Percentiles rank a stretch among this genome's conserved stretches.
phyloP scores from a whole-genome alignment of 2,888 invertebrate genomes.

The Galeruca laticollis region DNA sequence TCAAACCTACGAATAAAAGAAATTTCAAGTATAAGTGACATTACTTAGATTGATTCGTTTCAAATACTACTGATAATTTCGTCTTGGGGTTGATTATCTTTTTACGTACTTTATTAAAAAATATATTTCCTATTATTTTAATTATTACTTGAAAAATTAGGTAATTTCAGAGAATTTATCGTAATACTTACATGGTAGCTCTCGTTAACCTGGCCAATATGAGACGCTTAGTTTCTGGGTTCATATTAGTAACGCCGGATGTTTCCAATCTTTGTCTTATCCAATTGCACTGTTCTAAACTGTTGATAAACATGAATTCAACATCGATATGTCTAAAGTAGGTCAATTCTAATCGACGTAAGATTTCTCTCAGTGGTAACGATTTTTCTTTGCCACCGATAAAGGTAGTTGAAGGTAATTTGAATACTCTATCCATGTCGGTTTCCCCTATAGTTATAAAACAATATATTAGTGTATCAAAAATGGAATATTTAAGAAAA shows the following conservation, averaged over 20 bases:
- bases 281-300: slow-evolving; percentile 99
- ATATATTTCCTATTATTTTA: too few species aligned
- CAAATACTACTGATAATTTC: too few species aligned
- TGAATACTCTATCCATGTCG: slow-evolving; percentile 97
- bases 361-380: slow-evolving; percentile 93
- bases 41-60: too few species aligned
- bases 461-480: not conserved
- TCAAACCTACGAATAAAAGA: slow-evolving; percentile 83
- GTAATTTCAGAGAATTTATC: too few species aligned
- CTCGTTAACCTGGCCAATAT: slow-evolving; percentile 95
- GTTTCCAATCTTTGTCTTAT: slow-evolving; percentile 96
- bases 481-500: too few species aligned
- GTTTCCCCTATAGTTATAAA: slow-evolving; percentile 81
- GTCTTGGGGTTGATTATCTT: too few species aligned
- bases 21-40: too few species aligned
- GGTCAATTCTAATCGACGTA: slow-evolving; percentile 89
- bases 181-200: slow-evolving; percentile 81
- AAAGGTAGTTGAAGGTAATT: slow-evolving; percentile 96
- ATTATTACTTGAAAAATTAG: too few species aligned
- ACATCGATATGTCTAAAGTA: slow-evolving; percentile 98
- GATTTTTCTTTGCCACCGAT: slow-evolving; percentile 94
- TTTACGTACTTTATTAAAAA: too few species aligned
- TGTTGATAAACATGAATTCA: slow-evolving; percentile 99
- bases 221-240: slow-evolving; percentile 90
- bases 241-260: slow-evolving; percentile 88